A percentile compares a stretch with the other conserved stretches of the same genome.
Evolutionary conservation across 2,888 invertebrate genomes (phyloP).

Genomic region (Tribolium freemani): DNA sequence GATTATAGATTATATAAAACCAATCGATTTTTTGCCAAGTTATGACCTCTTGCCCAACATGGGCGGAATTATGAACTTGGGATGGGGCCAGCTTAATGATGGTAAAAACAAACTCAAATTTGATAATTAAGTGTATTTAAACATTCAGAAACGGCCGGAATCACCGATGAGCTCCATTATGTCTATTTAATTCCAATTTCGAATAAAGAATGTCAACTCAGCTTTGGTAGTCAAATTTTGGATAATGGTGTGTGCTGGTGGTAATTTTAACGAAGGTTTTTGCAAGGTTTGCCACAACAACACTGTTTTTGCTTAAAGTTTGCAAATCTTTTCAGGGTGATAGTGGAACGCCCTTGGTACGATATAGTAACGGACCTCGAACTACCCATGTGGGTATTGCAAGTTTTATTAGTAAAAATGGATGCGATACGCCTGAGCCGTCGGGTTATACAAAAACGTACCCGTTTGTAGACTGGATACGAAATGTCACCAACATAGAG

Average conservation of each 20-base stretch:
- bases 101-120: neutral
- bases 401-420: slow-evolving; percentile 20
- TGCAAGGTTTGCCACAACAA: neutral
- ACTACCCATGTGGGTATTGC: slow-evolving; percentile 13
- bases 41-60: neutral
- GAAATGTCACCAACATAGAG: slow-evolving; percentile 4
- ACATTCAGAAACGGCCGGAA: neutral
- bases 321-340: slow-evolving; percentile 13
- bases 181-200: slow-evolving; percentile 1
- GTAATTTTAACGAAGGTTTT: slow-evolving; percentile 20
- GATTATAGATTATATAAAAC: neutral
- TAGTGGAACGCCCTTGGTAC: slow-evolving; percentile 12
- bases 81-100: slow-evolving; percentile 1
- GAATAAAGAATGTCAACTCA: slow-evolving; percentile 16
- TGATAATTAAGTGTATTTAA: neutral
- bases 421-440: slow-evolving; percentile 16
- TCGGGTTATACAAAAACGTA: slow-evolving; percentile 21
- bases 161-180: slow-evolving; percentile 1
- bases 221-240: slow-evolving; percentile 21
- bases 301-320: neutral
- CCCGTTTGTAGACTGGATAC: slow-evolving; percentile 9
- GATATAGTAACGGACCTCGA: neutral
- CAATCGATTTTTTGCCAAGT: neutral
- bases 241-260: slow-evolving; percentile 26
- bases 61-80: neutral